Conservation (phyloP, 2,113 vertebrate genomes). For the Mustela nigripes region DNA sequence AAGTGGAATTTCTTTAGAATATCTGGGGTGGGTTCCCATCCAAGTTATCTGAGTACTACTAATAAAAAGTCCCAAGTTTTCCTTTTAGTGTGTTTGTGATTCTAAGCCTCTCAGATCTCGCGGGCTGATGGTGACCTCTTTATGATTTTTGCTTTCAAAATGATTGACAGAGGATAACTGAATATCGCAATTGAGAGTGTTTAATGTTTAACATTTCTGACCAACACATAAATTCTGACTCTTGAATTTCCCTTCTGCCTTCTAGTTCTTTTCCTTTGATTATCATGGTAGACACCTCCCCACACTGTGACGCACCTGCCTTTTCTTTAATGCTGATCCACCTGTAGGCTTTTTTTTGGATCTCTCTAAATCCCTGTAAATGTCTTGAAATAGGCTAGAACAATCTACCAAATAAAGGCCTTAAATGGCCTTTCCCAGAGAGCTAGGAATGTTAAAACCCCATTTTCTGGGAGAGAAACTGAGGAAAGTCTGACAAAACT, state of each 20-base stretch:
- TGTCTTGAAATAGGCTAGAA: constrained; percentile 6
- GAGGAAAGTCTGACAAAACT: not conserved
- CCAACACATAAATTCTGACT: not conserved
- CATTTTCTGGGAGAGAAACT: constrained; percentile 20
- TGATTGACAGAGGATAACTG: not conserved
- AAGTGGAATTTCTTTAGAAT: not conserved
- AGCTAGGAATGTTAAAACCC: not conserved
- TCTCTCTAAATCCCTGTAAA: not conserved
- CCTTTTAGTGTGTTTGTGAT: not conserved
- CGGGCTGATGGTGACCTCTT: not conserved
- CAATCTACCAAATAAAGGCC: not conserved
- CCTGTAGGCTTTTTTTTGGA: not conserved
- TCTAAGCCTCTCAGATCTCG: not conserved
- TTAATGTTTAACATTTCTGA: not conserved
- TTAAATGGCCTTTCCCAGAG: not conserved
- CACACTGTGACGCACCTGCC: not conserved
- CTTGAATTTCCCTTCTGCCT: not conserved
- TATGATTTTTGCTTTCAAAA: constrained; percentile 21
- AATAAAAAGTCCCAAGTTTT: not conserved
- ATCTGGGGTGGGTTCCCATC: not conserved
- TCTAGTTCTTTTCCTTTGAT: not conserved
- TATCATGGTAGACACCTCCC: not conserved
- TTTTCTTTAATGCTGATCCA: not conserved
- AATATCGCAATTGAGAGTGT: not conserved
- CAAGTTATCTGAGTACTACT: not conserved